These are phyloP conservation scores for Pogonomyrmex barbatus DNA, from an alignment of 1,140 invertebrate species.

Conservation along the genomic window DNA sequence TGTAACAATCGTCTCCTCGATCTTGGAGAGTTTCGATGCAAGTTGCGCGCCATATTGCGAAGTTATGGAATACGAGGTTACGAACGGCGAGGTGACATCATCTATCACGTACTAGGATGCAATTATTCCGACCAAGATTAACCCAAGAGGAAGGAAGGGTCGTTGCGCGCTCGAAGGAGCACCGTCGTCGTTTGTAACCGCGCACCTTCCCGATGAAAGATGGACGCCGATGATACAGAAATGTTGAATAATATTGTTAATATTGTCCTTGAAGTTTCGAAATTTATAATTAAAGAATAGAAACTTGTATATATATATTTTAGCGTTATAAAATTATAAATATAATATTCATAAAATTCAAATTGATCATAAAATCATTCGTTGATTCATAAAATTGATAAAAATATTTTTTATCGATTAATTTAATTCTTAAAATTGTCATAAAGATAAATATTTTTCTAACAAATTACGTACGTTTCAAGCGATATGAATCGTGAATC, in stretches of 20 bases:
- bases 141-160: conserved; percentile 32
- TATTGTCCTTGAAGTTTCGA: not conserved
- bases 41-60: conserved; percentile 58
- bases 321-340: not conserved
- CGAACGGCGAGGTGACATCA: conserved; percentile 63
- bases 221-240: conserved; percentile 28
- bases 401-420: not conserved
- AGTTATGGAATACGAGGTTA: conserved; percentile 58
- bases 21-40: conserved; percentile 53
- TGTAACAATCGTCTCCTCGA: conserved; percentile 48
- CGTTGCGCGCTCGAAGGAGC: conserved; percentile 49
- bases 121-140: conserved; percentile 65
- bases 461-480: not conserved
- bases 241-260: conserved; percentile 30
- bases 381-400: no score
- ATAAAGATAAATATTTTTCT: not conserved
- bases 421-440: not conserved
- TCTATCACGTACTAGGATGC: conserved; percentile 66
- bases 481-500: not conserved
- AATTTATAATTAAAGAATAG: not conserved
- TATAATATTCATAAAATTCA: not conserved
- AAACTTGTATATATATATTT: not conserved
- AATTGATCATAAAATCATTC: no score
- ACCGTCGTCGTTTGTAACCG: conserved; percentile 37
- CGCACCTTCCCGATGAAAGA: conserved; percentile 49